phyloP scores from a whole-genome alignment of 2,113 vertebrate genomes.

The Polypterus senegalus region DNA sequence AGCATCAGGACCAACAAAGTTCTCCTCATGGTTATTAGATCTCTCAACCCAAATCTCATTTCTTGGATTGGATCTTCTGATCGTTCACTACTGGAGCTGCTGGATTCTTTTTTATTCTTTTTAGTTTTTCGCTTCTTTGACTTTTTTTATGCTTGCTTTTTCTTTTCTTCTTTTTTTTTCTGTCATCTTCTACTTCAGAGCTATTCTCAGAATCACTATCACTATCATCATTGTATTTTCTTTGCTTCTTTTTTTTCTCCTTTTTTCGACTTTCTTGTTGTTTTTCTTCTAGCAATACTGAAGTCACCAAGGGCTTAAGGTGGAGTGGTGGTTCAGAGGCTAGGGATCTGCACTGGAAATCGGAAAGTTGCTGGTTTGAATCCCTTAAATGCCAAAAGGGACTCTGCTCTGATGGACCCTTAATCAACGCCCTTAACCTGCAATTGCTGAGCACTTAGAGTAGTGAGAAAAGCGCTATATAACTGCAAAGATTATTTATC shows the following conservation, averaged over 20 bases:
- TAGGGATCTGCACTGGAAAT: no score
- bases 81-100: conserved; percentile 53
- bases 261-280: conserved; percentile 64
- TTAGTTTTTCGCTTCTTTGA: conserved; percentile 56
- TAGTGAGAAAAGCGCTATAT: no score
- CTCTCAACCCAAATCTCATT: conserved; percentile 58
- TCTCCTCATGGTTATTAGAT: conserved; percentile 47
- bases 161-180: conserved; percentile 54
- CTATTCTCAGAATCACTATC: conserved; percentile 64
- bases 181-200: conserved; percentile 56
- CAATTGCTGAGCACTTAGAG: no score
- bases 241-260: conserved; percentile 68
- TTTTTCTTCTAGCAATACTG: no score
- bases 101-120: conserved; percentile 47
- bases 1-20: conserved; percentile 60
- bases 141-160: conserved; percentile 52
- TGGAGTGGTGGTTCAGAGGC: no score
- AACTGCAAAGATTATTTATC: no score
- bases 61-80: conserved; percentile 37
- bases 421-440: no score
- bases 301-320: no score
- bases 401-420: no score
- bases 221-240: conserved; percentile 65
- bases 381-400: no score
- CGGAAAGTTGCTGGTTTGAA: no score